These are phyloP conservation scores for Amphilophus citrinellus DNA, from an alignment of 2,113 vertebrate genomes.

Conservation along the genomic window DNA sequence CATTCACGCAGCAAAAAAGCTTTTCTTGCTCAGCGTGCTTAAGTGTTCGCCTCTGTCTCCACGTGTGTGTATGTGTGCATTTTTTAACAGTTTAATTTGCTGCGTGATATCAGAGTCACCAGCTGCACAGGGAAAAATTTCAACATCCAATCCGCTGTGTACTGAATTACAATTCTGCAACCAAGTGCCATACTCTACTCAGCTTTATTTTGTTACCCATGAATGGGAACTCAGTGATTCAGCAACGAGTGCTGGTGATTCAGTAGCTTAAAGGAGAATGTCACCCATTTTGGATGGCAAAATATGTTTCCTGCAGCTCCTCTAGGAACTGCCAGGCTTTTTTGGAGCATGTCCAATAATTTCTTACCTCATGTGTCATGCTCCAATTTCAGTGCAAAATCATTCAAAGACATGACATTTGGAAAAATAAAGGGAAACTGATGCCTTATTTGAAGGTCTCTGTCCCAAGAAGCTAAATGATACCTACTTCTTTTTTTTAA, in stretches of 20 bases:
- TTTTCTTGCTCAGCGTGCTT: constrained; percentile 52
- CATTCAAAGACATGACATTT: background rate
- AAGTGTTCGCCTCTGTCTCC: constrained; percentile 29
- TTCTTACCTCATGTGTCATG: background rate
- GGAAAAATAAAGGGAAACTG: background rate
- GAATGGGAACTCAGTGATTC: constrained; percentile 58
- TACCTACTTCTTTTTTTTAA: background rate
- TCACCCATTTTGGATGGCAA: constrained; percentile 9
- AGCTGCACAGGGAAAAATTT: constrained; percentile 47
- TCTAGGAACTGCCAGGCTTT: background rate
- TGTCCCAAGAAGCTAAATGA: background rate
- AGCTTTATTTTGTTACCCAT: constrained; percentile 34
- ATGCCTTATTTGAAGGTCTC: background rate
- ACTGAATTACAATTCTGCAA: constrained; percentile 36
- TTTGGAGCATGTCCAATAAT: constrained; percentile 16
- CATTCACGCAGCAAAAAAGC: constrained; percentile 66
- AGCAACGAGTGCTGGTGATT: constrained; percentile 54
- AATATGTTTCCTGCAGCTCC: background rate
- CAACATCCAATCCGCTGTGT: constrained; percentile 40
- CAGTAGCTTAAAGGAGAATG: constrained; percentile 39
- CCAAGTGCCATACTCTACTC: constrained; percentile 25
- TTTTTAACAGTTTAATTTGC: constrained; percentile 55
- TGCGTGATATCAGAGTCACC: constrained; percentile 52
- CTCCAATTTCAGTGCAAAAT: background rate
- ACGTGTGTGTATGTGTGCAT: background rate